Percentiles rank a stretch among this genome's conserved stretches.
These are phyloP conservation scores for Reinhardtius hippoglossoides DNA, from an alignment of 2,113 vertebrate species.

Conservation along the genomic window DNA sequence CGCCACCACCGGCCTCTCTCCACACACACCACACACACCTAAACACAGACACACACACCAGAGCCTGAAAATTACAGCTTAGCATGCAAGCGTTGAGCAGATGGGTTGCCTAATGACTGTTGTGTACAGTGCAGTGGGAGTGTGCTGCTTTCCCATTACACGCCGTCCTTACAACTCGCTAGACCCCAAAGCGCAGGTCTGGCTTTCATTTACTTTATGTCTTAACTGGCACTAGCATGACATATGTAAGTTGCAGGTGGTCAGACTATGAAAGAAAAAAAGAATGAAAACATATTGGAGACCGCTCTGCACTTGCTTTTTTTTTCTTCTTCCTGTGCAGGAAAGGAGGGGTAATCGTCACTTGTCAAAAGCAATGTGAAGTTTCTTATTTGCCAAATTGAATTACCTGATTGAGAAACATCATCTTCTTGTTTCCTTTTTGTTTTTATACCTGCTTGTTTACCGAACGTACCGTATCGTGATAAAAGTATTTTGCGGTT, in stretches of 20 bases:
- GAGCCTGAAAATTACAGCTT: constrained; percentile 85
- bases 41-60: constrained; percentile 79
- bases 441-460: constrained; percentile 34
- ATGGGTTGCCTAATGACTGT: constrained; percentile 85
- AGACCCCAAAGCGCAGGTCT: constrained; percentile 71
- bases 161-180: constrained; percentile 57
- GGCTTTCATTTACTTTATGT: constrained; percentile 80
- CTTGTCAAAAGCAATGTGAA: constrained; percentile 31
- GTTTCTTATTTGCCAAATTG: constrained; percentile 10
- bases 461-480: constrained; percentile 14
- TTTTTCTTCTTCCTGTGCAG: constrained; percentile 24
- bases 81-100: constrained; percentile 85
- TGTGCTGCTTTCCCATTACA: constrained; percentile 77
- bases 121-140: constrained; percentile 82
- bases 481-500: constrained; percentile 42
- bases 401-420: constrained; percentile 24
- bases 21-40: constrained; percentile 65
- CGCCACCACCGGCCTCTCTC: constrained; percentile 56
- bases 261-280: constrained; percentile 44
- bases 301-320: constrained; percentile 55
- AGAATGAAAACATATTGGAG: constrained; percentile 51
- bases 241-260: constrained; percentile 77
- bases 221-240: constrained; percentile 74
- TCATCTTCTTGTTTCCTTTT: constrained; percentile 6
- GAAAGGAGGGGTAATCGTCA: constrained; percentile 23